These are phyloP conservation scores for Laticauda laticaudata DNA, from an alignment of 2,113 vertebrate genomes.

Conservation along the genomic window DNA sequence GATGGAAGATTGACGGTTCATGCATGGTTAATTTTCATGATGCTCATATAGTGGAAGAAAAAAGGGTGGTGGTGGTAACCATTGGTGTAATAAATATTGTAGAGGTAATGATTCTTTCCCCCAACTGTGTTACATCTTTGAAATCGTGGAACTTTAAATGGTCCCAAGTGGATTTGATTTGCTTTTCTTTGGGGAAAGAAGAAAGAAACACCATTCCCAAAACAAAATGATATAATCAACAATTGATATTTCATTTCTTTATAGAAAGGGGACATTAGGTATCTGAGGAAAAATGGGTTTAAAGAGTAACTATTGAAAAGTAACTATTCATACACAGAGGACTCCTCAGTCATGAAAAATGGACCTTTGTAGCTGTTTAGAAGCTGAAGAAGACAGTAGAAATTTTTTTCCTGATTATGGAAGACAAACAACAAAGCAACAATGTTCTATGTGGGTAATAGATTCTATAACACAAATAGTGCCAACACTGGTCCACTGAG, in stretches of 20 bases:
- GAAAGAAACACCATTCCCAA: neutral
- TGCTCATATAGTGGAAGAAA: conserved; percentile 14
- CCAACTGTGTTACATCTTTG: neutral
- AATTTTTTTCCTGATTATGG: neutral
- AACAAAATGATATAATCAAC: neutral
- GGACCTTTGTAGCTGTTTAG: neutral
- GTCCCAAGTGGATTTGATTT: neutral
- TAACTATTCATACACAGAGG: neutral
- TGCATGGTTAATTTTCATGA: conserved; percentile 52
- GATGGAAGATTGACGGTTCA: conserved; percentile 46
- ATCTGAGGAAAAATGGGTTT: neutral
- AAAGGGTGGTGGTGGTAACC: neutral
- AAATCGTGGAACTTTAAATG: neutral
- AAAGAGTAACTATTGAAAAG: neutral
- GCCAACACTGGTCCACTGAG: neutral
- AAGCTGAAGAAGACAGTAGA: neutral
- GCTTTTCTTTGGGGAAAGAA: neutral
- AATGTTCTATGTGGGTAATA: neutral
- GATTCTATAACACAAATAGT: neutral
- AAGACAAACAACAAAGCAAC: neutral
- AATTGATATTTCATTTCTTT: neutral
- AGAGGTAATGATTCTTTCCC: conserved; percentile 15
- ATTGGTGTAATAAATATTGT: conserved; percentile 13
- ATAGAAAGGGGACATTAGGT: neutral
- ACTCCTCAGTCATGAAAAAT: neutral